Base-by-base conservation (phyloP, 1,140 invertebrate species). In the Drosophila repleta region DNA sequence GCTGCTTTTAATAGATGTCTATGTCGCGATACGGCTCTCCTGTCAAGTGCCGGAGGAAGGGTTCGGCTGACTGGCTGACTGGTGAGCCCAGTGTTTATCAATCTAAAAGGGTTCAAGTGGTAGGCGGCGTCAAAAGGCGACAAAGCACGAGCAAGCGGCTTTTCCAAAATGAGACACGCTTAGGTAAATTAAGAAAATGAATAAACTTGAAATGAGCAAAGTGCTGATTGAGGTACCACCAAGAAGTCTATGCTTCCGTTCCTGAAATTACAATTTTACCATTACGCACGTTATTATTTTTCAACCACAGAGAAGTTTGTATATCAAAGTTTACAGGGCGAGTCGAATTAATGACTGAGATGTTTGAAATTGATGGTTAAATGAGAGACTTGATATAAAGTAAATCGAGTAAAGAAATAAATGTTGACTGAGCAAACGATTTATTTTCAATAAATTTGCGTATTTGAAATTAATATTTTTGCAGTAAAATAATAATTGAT, bases 231-330 rank as follows among this genome's bases (percentile, higher is more conserved):
- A 52, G 49, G 13, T 45, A 49, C 29, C 41, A 35, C 26, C 41
- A 52, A 58, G n/a, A 8, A 55, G 39, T 11, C 43, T 21, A 45
- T 15, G 57, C 53, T 53, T 41, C 37, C 56, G 57, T 74, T 85
- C 70, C 83, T 84, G 70, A 77, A 90, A 90, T 90, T 90, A 88
- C 78, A 90, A 90, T 85, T 84, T 90, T 81, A 69, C 51, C 81
- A 52, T 74, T 76, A 74, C 69, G 75, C 74, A 90, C 79, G 90
- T 90, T 78, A 90, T 35, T 35, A 90, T 90, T 78, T 88, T 35
- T 35, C 32, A 35, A 35, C 32, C 32, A 35, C 21, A 11, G 13
- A 45, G 53, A 46, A 20, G 29, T 55, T 64, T 21, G 1, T 18
- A 35, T 57, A 7, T 29, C 8, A 1, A 51, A 18, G 1, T 29